Base-by-base conservation (phyloP, 2,888 invertebrate genomes). In the Miltochrista miniata region DNA sequence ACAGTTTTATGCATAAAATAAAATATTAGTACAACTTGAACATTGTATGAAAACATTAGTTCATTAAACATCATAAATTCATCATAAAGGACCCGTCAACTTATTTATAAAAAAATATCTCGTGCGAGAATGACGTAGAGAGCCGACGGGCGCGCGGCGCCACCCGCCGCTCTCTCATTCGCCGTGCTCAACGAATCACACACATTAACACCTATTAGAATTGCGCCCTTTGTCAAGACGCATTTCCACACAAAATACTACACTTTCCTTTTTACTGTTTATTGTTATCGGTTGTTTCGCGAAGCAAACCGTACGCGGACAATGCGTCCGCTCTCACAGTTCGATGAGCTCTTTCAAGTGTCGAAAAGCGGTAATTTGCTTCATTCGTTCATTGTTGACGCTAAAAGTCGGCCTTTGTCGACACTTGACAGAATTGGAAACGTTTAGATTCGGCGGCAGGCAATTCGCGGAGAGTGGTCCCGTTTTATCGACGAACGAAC, bases 211-310 rank as follows among this genome's bases (percentile, higher is more conserved):
- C 90, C 84, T 85, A 90, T 89, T 90, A 85, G 78, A 59, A 59
- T 31, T 30, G 61, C 76, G 59, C 76, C 81, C 76, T 81, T 90
- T 88, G 85, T 87, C 68, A 72, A 66, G 62, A 75, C 66, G 72
- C 83, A 80, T 76, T 80, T 79, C 77, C 81, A 81, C 85, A 79
- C 85, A 86, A 87, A 88, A 90, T 86, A 84, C 83, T 87, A 88
- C 87, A 87, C 88, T 88, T 87, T 90, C 83, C 85, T 87, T 89
- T 89, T 86, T 83, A 87, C 79, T 90, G 89, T 90, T 90, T 90
- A 90, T 89, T 90, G 90, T 90, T 81, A 84, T 80, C 87, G 85
- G 85, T 90, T 90, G 89, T 90, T 90, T 89, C 90, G 84, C 76
- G 74, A 77, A 81, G 90, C 90, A 90, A 90, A 89, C 91, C 85